Percentiles rank a stretch among this genome's conserved stretches.
Evolutionary conservation across 2,113 vertebrate species (phyloP).

Genomic region (Melanostigma gelatinosum): DNA sequence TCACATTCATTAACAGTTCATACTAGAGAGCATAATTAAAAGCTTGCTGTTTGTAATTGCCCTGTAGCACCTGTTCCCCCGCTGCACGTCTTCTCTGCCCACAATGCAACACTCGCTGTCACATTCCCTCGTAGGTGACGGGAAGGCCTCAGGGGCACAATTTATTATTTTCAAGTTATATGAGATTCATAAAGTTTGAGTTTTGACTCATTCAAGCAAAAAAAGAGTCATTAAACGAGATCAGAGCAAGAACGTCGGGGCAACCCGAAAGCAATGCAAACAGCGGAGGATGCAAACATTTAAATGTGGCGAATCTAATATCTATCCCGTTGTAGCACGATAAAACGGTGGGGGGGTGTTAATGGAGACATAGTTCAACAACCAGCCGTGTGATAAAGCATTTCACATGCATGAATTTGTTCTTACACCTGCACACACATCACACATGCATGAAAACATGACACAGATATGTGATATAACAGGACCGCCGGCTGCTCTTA

Average conservation of each 20-base stretch:
- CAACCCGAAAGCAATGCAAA: conserved; percentile 50
- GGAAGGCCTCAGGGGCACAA: conserved; percentile 49
- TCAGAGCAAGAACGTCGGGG: conserved; percentile 48
- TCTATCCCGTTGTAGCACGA: conserved; percentile 21
- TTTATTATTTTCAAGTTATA: conserved; percentile 69
- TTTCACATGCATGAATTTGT: conserved; percentile 1
- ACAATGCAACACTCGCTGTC: conserved; percentile 48
- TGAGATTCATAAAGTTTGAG: conserved; percentile 63
- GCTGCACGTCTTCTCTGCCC: conserved; percentile 51
- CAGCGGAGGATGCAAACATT: conserved; percentile 56
- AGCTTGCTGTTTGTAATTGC: conserved; percentile 81
- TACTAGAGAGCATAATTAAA: conserved; percentile 79
- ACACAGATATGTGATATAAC: conserved; percentile 17
- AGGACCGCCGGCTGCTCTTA: conserved; percentile 47
- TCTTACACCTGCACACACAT: not conserved
- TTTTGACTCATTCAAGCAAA: conserved; percentile 66
- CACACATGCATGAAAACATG: not conserved
- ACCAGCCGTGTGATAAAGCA: not conserved
- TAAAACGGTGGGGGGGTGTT: not conserved
- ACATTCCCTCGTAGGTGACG: conserved; percentile 51
- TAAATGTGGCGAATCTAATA: conserved; percentile 51
- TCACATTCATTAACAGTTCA: conserved; percentile 80
- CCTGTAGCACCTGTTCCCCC: conserved; percentile 74
- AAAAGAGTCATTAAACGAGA: conserved; percentile 51
- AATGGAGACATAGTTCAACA: not conserved